Percentiles rank a stretch among this genome's conserved stretches.
Conservation (phyloP, 2,113 vertebrate genomes). For the Grantiella picta region DNA sequence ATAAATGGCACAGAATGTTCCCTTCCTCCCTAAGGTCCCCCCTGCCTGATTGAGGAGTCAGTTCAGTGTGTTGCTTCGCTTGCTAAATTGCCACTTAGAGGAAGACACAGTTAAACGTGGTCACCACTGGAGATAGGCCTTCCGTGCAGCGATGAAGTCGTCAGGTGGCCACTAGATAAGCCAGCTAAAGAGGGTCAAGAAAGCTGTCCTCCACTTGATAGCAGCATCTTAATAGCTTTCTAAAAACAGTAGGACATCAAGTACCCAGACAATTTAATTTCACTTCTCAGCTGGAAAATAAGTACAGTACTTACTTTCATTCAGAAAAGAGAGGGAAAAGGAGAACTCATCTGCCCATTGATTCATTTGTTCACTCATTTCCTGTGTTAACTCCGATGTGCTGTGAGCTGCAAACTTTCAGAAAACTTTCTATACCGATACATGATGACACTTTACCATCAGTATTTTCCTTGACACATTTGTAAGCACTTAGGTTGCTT, state of each 20-base stretch:
- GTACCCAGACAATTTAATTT: constrained; percentile 66
- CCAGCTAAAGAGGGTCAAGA: constrained; percentile 58
- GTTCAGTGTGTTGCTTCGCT: not conserved
- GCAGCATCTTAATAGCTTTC: constrained; percentile 56
- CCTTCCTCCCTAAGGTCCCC: not conserved
- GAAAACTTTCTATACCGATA: not conserved
- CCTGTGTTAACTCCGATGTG: not conserved
- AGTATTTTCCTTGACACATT: not conserved
- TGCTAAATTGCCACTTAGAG: constrained; percentile 33
- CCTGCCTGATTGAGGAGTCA: not conserved
- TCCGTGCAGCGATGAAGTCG: not conserved
- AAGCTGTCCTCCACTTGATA: constrained; percentile 33
- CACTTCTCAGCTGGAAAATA: constrained; percentile 60
- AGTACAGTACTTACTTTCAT: constrained; percentile 44
- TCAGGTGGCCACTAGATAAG: constrained; percentile 43
- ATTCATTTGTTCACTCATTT: not conserved
- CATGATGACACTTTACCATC: not conserved
- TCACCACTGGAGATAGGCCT: not conserved
- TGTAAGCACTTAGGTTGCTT: not conserved
- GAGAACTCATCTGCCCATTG: not conserved
- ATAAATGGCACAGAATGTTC: not conserved
- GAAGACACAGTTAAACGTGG: not conserved
- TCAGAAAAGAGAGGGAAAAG: constrained; percentile 24
- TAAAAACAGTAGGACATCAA: constrained; percentile 62
- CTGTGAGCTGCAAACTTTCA: not conserved